Percentiles rank a stretch among this genome's conserved stretches.
These are phyloP conservation scores for Anarrhichthys ocellatus DNA, from an alignment of 2,113 vertebrate genomes.

Conservation along the genomic window DNA sequence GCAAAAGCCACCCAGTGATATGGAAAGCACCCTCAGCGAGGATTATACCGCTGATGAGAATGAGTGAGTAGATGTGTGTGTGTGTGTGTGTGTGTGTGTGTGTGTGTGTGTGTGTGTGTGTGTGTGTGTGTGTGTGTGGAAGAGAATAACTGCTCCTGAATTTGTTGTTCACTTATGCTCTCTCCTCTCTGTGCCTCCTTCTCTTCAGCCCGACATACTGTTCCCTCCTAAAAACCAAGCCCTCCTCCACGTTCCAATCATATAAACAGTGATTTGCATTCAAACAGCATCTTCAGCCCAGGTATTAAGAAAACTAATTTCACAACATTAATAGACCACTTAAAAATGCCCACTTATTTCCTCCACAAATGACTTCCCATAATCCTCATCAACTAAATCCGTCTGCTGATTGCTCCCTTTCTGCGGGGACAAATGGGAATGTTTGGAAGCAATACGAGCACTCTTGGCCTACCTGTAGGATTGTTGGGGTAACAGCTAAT, in stretches of 20 bases:
- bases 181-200: slow-evolving; percentile 7
- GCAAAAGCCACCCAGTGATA: slow-evolving; percentile 53
- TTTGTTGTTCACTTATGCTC: not conserved
- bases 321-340: slow-evolving; percentile 46
- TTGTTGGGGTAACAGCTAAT: slow-evolving; percentile 65
- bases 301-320: slow-evolving; percentile 68
- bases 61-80: slow-evolving; percentile 4
- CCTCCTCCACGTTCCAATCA: not conserved
- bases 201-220: slow-evolving; percentile 1
- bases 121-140: not conserved
- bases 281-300: slow-evolving; percentile 57
- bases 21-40: slow-evolving; percentile 40
- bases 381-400: slow-evolving; percentile 72
- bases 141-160: slow-evolving; percentile 11
- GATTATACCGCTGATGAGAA: slow-evolving; percentile 42
- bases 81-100: no score
- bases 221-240: slow-evolving; percentile 1
- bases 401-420: slow-evolving; percentile 54
- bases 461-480: slow-evolving; percentile 72
- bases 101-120: not conserved
- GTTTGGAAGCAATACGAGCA: slow-evolving; percentile 59
- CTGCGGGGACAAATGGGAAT: slow-evolving; percentile 51
- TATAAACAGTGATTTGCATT: slow-evolving; percentile 61
- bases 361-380: slow-evolving; percentile 60
- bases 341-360: slow-evolving; percentile 43